Evolutionary conservation across 2,888 invertebrate species (phyloP).

Genomic region (Sipha maydis): DNA sequence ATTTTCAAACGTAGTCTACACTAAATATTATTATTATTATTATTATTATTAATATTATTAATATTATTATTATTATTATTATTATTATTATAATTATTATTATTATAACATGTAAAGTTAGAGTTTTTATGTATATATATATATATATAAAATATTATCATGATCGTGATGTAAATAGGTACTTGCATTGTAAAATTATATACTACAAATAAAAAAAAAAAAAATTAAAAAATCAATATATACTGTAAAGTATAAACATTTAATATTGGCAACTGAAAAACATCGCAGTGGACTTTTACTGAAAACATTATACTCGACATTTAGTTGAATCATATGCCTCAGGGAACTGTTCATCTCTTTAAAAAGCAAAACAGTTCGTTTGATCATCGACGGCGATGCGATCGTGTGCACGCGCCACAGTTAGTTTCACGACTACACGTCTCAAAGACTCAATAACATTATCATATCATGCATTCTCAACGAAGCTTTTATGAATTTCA

Average conservation of each 20-base stretch:
- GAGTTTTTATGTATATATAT: not conserved
- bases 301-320: not conserved
- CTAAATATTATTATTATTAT: not conserved
- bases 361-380: not conserved
- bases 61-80: not conserved
- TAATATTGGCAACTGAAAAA: not conserved
- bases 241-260: not conserved
- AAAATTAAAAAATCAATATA: not conserved
- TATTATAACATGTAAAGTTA: slow-evolving; percentile 23
- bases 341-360: not conserved
- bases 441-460: not conserved
- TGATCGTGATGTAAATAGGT: slow-evolving; percentile 18
- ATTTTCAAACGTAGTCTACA: not conserved
- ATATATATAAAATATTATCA: not conserved
- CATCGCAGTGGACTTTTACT: not conserved
- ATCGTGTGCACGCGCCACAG: not conserved
- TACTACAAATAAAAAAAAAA: slow-evolving; percentile 17
- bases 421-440: not conserved
- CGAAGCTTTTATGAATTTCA: not conserved
- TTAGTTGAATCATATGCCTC: not conserved
- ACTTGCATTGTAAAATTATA: slow-evolving; percentile 19
- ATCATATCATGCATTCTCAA: not conserved
- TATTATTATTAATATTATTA: slow-evolving; percentile 28
- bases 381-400: not conserved
- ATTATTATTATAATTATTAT: slow-evolving; percentile 27